A percentile compares a stretch with the other conserved stretches of the same genome.
Conservation (phyloP, 53 echinoderm and acorn worm species). For the Glandiceps talaboti region DNA sequence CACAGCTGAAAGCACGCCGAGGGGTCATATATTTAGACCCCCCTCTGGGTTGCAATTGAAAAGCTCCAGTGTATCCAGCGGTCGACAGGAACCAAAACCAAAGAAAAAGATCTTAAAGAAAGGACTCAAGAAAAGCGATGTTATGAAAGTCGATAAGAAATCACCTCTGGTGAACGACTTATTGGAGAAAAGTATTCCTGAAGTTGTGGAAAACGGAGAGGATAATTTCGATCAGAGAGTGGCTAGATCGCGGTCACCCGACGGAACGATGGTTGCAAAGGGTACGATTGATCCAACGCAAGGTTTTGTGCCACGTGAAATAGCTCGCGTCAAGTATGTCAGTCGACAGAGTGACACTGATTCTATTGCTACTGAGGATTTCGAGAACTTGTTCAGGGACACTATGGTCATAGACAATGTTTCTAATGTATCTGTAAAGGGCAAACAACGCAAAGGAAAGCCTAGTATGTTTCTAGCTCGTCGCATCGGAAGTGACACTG, state of each 20-base stretch:
- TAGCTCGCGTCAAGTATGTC: neutral
- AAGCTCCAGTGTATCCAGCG: neutral
- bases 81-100: neutral
- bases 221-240: neutral
- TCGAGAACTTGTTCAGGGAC: slow-evolving; percentile 51
- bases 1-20: neutral
- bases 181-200: neutral
- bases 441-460: neutral
- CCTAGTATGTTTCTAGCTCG: neutral
- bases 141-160: neutral
- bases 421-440: neutral
- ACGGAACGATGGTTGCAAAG: neutral
- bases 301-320: neutral
- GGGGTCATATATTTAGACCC: neutral
- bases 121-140: neutral
- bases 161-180: no score
- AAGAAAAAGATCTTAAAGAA: neutral
- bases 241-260: neutral
- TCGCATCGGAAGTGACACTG: neutral
- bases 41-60: neutral
- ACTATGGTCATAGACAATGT: slow-evolving; percentile 15
- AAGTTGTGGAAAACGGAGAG: neutral
- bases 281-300: neutral
- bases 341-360: slow-evolving; percentile 34
- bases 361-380: slow-evolving; percentile 84